phyloP scores from a whole-genome alignment of 2,113 vertebrate genomes.

The Salvelinus fontinalis region DNA sequence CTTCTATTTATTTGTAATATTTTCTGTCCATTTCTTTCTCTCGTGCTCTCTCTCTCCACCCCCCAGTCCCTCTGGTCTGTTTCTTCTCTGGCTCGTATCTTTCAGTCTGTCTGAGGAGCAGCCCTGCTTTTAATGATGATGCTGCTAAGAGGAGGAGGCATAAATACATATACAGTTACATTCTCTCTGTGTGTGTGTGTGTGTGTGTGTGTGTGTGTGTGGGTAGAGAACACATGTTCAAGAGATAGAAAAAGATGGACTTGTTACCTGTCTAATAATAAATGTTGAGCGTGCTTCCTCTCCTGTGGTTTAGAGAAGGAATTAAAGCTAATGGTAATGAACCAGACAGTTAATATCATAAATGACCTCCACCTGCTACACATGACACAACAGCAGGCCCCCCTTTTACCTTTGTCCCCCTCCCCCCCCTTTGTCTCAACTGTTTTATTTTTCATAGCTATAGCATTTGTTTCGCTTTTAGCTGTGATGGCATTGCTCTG shows the following conservation, averaged over 20 bases:
- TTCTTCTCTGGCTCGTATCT: constrained; percentile 16
- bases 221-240: constrained; percentile 52
- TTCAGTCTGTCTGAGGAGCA: constrained; percentile 36
- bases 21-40: background rate
- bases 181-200: background rate
- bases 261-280: constrained; percentile 61
- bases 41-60: background rate
- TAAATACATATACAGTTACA: constrained; percentile 9
- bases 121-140: constrained; percentile 53
- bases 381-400: constrained; percentile 21
- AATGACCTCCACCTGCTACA: constrained; percentile 65
- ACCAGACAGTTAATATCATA: constrained; percentile 60
- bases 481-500: constrained; percentile 36
- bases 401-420: background rate
- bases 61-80: background rate
- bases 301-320: constrained; percentile 51
- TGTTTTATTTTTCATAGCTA: constrained; percentile 5
- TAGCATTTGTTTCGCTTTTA: background rate
- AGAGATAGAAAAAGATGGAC: constrained; percentile 63
- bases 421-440: constrained; percentile 1
- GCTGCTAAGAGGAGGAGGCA: constrained; percentile 10
- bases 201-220: too few relatives aligned
- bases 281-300: constrained; percentile 52
- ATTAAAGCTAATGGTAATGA: constrained; percentile 60
- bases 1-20: too few relatives aligned